Base-by-base conservation (phyloP, 2,113 vertebrate species). In the Cryptomyrus ogoouensis region DNA sequence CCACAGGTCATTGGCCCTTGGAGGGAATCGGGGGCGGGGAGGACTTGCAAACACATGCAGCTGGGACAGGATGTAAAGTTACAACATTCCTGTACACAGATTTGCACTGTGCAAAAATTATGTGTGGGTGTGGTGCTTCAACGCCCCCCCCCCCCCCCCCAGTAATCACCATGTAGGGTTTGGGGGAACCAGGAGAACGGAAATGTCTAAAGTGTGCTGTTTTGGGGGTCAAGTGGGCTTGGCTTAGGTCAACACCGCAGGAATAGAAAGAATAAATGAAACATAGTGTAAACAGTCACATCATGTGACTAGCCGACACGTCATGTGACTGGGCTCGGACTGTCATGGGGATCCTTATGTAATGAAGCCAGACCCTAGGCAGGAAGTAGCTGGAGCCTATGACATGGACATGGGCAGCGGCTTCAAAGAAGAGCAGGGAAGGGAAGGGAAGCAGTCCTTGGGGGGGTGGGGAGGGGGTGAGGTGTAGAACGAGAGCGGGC, bases 401-500 rank as follows among this genome's bases (percentile, higher is more conserved):
- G 80, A 90, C 50, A 42, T 84, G 83, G 83, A 90, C 88, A 66
- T 50, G 56, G 53, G 85, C 74, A 91, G 52, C 86, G 88, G 80
- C 74, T 19, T 80, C 74, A 80, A 80, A 39, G 70, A 77, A 39
- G 35, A 77, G 5, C 70, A 7, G 31, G 27, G 70, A 77, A 35
- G 70, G 70, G 62, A 66, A 66, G n/a, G n/a, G 4, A 66, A 66
- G 62, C 62, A 31, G 62, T 31, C 62, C n/a, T 66, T 49, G 62
- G 62, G 87, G 53, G 2, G 21, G 52, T 49, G 62, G n/a, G n/a
- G 27, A 10, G 27, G 66, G 58, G 88, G 47, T 77, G 15, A 27
- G 44, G 31, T 89, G 88, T 46, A 80, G 44, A 89, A 42, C 24
- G 70, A 89, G 66, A 39, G 31, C 10, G n/a, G 7, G 47, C 52